Evolutionary conservation across 2,888 invertebrate genomes (phyloP), one percentile per base, ranked within the genome.

Genomic region (Agriopis marginaria): DNA sequence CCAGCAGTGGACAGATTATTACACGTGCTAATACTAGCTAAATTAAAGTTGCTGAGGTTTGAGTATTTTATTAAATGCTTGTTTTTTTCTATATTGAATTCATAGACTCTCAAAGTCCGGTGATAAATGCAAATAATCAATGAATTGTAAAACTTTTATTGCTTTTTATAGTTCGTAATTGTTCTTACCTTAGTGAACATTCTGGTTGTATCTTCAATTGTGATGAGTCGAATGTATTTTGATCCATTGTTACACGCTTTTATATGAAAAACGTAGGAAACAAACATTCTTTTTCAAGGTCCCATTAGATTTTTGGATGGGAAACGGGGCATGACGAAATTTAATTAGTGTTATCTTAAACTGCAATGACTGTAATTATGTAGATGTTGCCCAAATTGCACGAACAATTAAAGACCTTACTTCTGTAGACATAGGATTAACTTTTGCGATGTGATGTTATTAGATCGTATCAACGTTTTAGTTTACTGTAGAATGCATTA

Each of bases 151-250:
- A 70, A 63, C 42, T 23, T 53, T 56, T 59, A 65, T 66, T 56
- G 44, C 49, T 23, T 72, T 69, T 71, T 68, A 73, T 70, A 68
- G 62, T 66, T 67, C 53, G 40, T 66, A 67, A 69, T 67, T 72
- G 58, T 68, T 68, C 80, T 86, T 86, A 89, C 89, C 88, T 89
- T 89, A 72, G 85, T 79, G 76, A 86, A 86, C 89, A 89, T 89
- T 75, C 84, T 87, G 85, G 77, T 85, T 77, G 80, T 75, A 77
- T 79, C 82, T 85, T 85, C 84, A 82, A 81, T 75, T 75, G 79
- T 84, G 81, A 85, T 85, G 84, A 82, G 81, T 80, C 78, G 86
- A 88, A 84, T 89, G 87, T 82, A 76, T 78, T 76, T 75, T 68
- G 64, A 71, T 60, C 81, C 82, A 87, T 88, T 88, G 84, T 87